phyloP scores from a whole-genome alignment of 2,888 invertebrate species.

The Thysanoteuthis rhombus region DNA sequence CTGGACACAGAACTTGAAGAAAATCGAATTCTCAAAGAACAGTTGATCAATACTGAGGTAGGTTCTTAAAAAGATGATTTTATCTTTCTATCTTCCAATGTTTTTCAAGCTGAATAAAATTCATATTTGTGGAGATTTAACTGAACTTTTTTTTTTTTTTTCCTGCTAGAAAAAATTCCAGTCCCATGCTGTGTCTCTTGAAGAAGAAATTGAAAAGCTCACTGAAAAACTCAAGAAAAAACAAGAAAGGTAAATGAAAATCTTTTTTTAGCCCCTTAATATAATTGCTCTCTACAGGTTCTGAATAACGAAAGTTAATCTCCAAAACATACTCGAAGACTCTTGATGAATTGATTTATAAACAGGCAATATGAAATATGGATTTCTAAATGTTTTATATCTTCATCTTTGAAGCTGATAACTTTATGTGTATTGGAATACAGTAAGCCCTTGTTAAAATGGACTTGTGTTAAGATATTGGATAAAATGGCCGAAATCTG shows the following conservation, averaged over 20 bases:
- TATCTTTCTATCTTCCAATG: not conserved
- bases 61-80: not conserved
- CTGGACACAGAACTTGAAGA: slow-evolving; percentile 67
- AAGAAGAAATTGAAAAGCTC: slow-evolving; percentile 40
- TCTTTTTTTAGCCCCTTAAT: not conserved
- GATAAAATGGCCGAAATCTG: too few species aligned
- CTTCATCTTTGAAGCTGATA: too few species aligned
- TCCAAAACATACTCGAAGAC: too few species aligned
- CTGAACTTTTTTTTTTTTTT: not conserved
- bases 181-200: not conserved
- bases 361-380: too few species aligned
- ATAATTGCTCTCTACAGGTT: not conserved
- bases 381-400: too few species aligned
- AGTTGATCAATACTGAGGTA: slow-evolving; percentile 54
- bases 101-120: not conserved
- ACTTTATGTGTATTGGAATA: too few species aligned
- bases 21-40: slow-evolving; percentile 63
- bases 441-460: too few species aligned
- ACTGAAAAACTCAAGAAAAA: slow-evolving; percentile 67
- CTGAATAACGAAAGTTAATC: not conserved
- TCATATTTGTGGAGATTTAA: not conserved
- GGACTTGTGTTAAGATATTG: too few species aligned
- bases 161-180: not conserved
- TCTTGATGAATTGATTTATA: too few species aligned
- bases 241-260: slow-evolving; percentile 65